phyloP scores from a whole-genome alignment of 1,140 invertebrate genomes.

The Zaprionus ghesquierei region DNA sequence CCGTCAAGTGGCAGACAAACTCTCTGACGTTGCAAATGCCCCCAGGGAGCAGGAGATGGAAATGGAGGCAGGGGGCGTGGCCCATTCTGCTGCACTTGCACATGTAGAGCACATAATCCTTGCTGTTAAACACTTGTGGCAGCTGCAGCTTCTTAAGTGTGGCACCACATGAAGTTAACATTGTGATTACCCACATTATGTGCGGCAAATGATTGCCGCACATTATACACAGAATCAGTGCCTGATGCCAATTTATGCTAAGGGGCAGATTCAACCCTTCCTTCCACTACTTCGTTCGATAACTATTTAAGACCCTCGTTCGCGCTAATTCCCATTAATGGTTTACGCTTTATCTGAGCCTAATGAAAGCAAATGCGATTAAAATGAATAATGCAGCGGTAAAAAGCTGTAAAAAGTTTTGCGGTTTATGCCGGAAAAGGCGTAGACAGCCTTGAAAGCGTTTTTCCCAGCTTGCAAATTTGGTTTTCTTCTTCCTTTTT shows the following conservation, averaged over 20 bases:
- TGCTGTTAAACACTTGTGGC: constrained; percentile 33
- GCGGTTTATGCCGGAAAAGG: not conserved
- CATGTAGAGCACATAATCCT: constrained; percentile 40
- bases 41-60: not conserved
- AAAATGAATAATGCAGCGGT: not conserved
- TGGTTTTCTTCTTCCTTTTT: not conserved
- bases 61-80: not conserved
- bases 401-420: too few relatives aligned
- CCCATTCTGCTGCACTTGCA: not conserved
- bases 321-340: not conserved
- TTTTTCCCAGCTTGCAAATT: not conserved
- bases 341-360: not conserved
- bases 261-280: too few relatives aligned
- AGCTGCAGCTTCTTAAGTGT: not conserved
- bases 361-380: not conserved
- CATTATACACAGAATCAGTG: constrained; percentile 13
- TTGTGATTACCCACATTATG: constrained; percentile 45
- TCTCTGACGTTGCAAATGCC: not conserved
- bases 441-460: not conserved
- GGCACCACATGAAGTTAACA: constrained; percentile 25
- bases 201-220: constrained; percentile 28
- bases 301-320: not conserved
- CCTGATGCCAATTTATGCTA: constrained; percentile 4
- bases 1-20: not conserved
- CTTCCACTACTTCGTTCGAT: not conserved